Base-by-base conservation (phyloP, 2,888 invertebrate species). In the Aspidiotus destructor region DNA sequence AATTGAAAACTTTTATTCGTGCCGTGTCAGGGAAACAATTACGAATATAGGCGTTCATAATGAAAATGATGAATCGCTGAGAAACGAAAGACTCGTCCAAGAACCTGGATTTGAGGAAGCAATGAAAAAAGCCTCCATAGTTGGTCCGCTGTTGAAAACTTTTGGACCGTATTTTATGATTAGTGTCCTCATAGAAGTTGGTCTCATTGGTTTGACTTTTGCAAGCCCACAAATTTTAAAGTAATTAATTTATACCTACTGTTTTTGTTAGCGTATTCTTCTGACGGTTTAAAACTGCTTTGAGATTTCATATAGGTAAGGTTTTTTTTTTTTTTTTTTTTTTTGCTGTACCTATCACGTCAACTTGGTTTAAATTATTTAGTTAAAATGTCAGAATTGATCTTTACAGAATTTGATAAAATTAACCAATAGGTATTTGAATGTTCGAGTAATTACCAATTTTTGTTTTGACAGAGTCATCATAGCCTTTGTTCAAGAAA, bases 151-250 rank as follows among this genome's bases (percentile, higher is more conserved):
- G 60, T 83, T 89, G 73, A 85, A 87, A 76, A 89, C 93, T 7
- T 97, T 95, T 77, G 92, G 95, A 60, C 85, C 86, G 1, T 87
- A 89, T 69, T 93, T 95, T 76, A 71, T 94, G 1, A 86, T 92
- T 74, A 93, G 95, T n/a, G 82, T 91, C 0, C 77, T 86, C 64
- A 80, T 94, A 72, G 96, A 96, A 78, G 77, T 95, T 0, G 75
- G 86, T 52, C 89, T 91, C 75, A 95, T 95, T 78, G 72, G 87
- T 15, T 78, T 97, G 67, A 89, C 89, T 72, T 98, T 98, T 78
- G 83, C 89, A 54, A 92, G 91, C 73, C 98, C 98, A 0, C 87
- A 92, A 78, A 81, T 98, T 74, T 82, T 95, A 71, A 86, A 84
- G 93, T 92, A 80, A 84, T 28, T 28, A 28, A 28, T 28, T 28